phyloP scores from a whole-genome alignment of 2,113 vertebrate genomes.

The Perca fluviatilis region DNA sequence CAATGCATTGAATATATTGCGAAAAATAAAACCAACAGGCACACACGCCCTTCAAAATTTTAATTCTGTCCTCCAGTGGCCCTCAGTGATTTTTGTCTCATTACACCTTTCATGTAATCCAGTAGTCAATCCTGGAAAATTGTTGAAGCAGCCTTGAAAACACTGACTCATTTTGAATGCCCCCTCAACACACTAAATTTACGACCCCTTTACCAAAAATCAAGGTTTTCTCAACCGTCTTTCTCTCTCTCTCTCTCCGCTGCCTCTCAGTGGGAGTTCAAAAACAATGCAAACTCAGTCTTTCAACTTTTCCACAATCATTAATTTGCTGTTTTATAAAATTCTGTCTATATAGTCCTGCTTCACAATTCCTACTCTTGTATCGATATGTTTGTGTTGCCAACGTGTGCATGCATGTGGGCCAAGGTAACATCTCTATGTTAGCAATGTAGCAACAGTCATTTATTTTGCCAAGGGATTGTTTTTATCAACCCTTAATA shows the following conservation, averaged over 20 bases:
- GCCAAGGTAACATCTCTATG: neutral
- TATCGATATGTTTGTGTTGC: neutral
- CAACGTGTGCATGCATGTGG: neutral
- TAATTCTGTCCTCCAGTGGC: neutral
- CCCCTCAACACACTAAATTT: neutral
- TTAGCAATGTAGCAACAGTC: neutral
- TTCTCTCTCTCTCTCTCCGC: neutral
- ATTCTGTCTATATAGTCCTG: neutral
- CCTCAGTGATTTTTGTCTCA: neutral
- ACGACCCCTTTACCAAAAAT: neutral
- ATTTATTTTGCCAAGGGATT: conserved; percentile 4
- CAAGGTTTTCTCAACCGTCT: neutral
- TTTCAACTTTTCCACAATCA: neutral
- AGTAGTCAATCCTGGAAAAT: neutral
- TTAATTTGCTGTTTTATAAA: conserved; percentile 4
- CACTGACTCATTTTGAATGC: neutral
- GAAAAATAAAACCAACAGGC: neutral
- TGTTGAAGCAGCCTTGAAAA: neutral
- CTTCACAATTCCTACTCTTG: neutral
- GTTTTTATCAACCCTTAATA: neutral
- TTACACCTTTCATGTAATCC: neutral
- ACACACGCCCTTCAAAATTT: neutral
- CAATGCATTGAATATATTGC: neutral
- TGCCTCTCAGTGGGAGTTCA: neutral
- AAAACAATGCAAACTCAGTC: neutral